phyloP scores from a whole-genome alignment of 1,140 invertebrate species.

The Microplitis demolitor region DNA sequence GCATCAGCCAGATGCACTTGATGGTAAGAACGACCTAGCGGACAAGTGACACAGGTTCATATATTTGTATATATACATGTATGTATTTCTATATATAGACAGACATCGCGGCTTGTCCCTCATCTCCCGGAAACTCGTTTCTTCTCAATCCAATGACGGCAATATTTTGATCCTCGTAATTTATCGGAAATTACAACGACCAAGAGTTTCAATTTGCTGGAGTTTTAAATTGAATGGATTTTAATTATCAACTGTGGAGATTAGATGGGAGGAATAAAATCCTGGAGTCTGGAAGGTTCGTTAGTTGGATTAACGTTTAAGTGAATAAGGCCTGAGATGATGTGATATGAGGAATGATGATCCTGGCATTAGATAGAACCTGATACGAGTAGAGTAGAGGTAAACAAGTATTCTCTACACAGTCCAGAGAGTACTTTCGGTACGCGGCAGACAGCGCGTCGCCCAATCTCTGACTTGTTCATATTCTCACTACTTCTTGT shows the following conservation, averaged over 20 bases:
- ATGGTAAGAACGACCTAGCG: constrained; percentile 4
- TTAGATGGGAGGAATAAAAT: no score
- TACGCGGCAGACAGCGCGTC: constrained; percentile 32
- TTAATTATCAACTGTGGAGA: no score
- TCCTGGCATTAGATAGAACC: no score
- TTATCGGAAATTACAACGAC: no score
- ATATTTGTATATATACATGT: background rate
- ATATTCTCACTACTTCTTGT: background rate
- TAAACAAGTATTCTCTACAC: constrained; percentile 2
- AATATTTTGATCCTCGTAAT: background rate
- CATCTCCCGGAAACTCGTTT: constrained; percentile 17
- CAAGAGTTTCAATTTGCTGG: no score
- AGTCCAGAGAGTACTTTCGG: constrained; percentile 20
- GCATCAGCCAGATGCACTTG: background rate
- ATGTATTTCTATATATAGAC: constrained; percentile 12
- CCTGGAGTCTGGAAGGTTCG: no score
- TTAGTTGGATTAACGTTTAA: no score
- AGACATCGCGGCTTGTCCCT: background rate
- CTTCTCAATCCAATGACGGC: background rate
- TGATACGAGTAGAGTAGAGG: background rate
- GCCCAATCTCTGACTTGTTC: constrained; percentile 20
- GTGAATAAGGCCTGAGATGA: no score
- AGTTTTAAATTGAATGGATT: no score
- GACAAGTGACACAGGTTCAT: constrained; percentile 17
- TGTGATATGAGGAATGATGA: no score